Evolutionary conservation across 2,888 invertebrate species (phyloP).

Genomic region (Tupiocoris notatus): DNA sequence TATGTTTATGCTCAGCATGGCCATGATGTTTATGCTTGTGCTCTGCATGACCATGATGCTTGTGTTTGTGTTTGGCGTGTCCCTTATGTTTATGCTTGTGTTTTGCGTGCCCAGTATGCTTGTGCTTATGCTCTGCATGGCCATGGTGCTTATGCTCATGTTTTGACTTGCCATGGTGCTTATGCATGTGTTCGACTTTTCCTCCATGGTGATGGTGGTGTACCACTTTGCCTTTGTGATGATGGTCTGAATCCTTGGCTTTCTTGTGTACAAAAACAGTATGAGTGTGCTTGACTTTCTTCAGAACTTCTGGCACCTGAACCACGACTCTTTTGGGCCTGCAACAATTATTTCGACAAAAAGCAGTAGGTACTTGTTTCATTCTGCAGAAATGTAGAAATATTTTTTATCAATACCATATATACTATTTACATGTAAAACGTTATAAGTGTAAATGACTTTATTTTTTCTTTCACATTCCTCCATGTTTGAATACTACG

Average conservation of each 20-base stretch:
- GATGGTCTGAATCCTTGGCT: constrained; percentile 46
- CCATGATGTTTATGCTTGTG: constrained; percentile 47
- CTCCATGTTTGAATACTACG: too few relatives aligned
- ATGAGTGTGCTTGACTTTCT: constrained; percentile 45
- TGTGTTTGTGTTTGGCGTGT: constrained; percentile 47
- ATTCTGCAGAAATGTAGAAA: too few relatives aligned
- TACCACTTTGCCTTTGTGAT: constrained; percentile 45
- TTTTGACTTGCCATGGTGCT: constrained; percentile 44
- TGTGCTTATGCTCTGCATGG: constrained; percentile 45
- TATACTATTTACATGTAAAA: too few relatives aligned
- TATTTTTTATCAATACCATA: too few relatives aligned
- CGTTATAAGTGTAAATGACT: too few relatives aligned
- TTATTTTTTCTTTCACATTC: too few relatives aligned
- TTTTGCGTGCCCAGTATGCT: constrained; percentile 45
- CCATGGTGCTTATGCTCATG: constrained; percentile 46
- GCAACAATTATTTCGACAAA: constrained; percentile 11
- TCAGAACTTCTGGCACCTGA: constrained; percentile 43
- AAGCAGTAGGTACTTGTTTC: too few relatives aligned
- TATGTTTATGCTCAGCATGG: constrained; percentile 41
- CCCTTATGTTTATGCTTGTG: constrained; percentile 49
- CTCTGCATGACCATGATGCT: constrained; percentile 48
- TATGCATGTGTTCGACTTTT: constrained; percentile 47
- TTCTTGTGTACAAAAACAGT: constrained; percentile 47
- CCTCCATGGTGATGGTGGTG: constrained; percentile 48
- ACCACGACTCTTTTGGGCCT: constrained; percentile 43